Evolutionary conservation across 2,888 invertebrate species (phyloP), one percentile per base, ranked within the genome.

Genomic region (Himalopsyche anomala): DNA sequence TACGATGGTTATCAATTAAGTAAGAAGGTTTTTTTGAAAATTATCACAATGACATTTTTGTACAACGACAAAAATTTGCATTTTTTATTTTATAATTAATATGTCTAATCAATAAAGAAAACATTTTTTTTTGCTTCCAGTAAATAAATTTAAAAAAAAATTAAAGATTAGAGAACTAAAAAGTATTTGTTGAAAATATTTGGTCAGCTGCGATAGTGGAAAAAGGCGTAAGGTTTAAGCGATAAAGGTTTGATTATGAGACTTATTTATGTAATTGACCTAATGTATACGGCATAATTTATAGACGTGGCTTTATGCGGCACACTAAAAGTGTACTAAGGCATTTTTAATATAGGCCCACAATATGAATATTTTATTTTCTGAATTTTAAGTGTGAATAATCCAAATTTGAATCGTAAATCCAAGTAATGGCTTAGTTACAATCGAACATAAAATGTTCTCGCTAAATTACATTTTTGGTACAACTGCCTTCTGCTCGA

Each of bases 381-480:
- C 62, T 62, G 62, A 62, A 62, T 62, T 38, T 80, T 80, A 79
- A 40, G 84, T 80, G 80, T 54, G 80, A 84, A 84, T 80, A 80
- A 80, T 84, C 79, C 55, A 80, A 84, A 80, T 84, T 84, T 80
- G 38, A 84, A 55, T 80, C 80, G 84, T 84, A 84, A 84, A 84
- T 79, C 80, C 80, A 62, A 62, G 79, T 84, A 79, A 84, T 80
- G 84, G 84, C 80, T 84, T 80, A 80, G 84, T 84, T 84, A 84
- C 38, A 80, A 84, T 84, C 80, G 84, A 84, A 54, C 84, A 80
- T 84, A 80, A 84, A 84, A 84, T 80, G 51, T 84, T 84, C 55
- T 79, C 54, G 51, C 84, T 40, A 84, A 84, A 84, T 84, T 54
- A 84, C 84, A 80, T 38, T 80, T 84, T 79, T 84, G 54, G 54